Evolutionary conservation across 2,113 vertebrate genomes (phyloP), one percentile per base, ranked within the genome.

Genomic region (Notechis scutatus): DNA sequence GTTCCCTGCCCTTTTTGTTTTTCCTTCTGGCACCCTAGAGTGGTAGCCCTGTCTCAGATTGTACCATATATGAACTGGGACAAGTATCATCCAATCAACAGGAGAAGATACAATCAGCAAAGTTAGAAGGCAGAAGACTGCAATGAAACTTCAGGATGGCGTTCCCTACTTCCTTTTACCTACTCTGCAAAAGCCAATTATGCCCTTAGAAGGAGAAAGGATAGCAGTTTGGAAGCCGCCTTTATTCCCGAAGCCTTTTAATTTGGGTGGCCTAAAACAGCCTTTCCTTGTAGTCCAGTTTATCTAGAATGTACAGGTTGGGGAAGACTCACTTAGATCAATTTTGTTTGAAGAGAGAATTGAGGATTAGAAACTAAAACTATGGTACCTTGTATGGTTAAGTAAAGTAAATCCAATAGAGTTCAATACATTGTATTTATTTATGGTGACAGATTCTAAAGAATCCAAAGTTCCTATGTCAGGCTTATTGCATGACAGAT

Each of bases 371-470:
- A 56, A 93, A 85, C 64, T 11, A 61, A n/a, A 8, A 0, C 15
- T 91, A 24, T 20, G 0, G 6, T 0, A 15, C 85, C 9, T 23
- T 2, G n/a, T 45, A 1, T 0, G 5, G 42, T 92, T 11, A 92
- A 94, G 69, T 11, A 94, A 95, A 47, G 26, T 94, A 2, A 90
- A 61, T 89, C 92, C 94, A 94, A 90, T 18, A 52, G 0, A 39
- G 91, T 95, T 96, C 95, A 97, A 97, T 97, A 97, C 97, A 97
- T 96, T 96, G 96, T 97, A 97, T 97, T 97, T 97, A 97, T 97
- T 97, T 2, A 90, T 87, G 81, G 61, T 95, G 96, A 97, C 97
- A 97, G 97, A 97, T 97, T 97, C 97, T 96, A 97, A 97, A 97
- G 97, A 97, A 97, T 97, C 97, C 96, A 97, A 96, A 97, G 94